Base-by-base conservation (phyloP, 2,113 vertebrate genomes). In the Micromys minutus region DNA sequence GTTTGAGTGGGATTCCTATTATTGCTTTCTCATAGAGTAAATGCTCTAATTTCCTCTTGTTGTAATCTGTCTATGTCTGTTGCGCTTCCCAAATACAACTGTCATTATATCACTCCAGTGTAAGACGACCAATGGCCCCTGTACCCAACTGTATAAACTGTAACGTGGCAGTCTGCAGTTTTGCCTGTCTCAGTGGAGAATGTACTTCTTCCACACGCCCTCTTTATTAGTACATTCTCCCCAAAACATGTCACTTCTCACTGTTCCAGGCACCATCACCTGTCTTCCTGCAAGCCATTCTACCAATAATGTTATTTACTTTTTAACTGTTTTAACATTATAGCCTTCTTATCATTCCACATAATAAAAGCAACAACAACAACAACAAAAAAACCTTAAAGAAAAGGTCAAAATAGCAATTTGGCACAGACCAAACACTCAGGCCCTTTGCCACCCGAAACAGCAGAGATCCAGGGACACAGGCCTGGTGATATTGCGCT, bases 1-100 rank as follows among this genome's bases (percentile, higher is more conserved):
- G 71, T 91, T 31, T 61, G 9, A 36, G 7, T 84, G 22, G 55
- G 89, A 97, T 80, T 76, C 74, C 57, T 65, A 16, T 52, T 88
- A 71, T 83, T 84, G 29, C 45, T 89, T 94, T 95, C 86, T 89
- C 81, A 91, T 74, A 74, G 93, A 93, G 90, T 85, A 90, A 94
- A 89, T 83, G 39, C 26, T 47, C 26, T 90, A 67, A 94, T 90
- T 84, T 96, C 29, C 69, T 31, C 59, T 74, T 93, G 12, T 5
- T 76, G 42, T 77, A 80, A 91, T 72, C 63, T 17, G 85, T 92
- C 16, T 67, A 79, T 77, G 11, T 86, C 67, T 9, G 94, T 71
- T 79, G 89, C 29, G 81, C 63, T 94, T 95, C 80, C 34, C 67
- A 72, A 95, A 92, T 84, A 87, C 63, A 91, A 39, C 92, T 93